A percentile compares a stretch with the other conserved stretches of the same genome.
Evolutionary conservation across 2,888 invertebrate species (phyloP).

Genomic region (Galeopsomyia nigrocyanea): DNA sequence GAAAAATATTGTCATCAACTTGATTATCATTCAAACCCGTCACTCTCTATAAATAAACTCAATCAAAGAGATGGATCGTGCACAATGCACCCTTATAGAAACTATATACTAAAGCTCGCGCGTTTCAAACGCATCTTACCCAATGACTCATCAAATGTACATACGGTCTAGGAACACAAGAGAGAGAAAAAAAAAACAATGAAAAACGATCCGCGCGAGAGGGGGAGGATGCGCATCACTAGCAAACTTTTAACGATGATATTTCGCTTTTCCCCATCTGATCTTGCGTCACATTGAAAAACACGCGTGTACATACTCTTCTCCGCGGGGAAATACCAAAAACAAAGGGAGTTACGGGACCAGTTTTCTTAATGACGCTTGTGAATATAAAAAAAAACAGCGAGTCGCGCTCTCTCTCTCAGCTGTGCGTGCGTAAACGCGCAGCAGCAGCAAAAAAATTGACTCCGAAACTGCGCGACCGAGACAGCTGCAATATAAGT

Average conservation of each 20-base stretch:
- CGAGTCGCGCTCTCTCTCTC: conserved; percentile 8
- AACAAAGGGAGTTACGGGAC: conserved; percentile 16
- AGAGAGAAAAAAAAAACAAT: conserved; percentile 28
- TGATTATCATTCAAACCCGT: background rate
- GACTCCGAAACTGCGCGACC: conserved; percentile 37
- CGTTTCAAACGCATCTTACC: background rate
- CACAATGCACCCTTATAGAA: conserved; percentile 2
- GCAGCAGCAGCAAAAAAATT: background rate
- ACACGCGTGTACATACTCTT: background rate
- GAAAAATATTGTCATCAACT: conserved; percentile 8
- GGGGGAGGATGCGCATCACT: conserved; percentile 23
- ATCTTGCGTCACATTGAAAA: conserved; percentile 29
- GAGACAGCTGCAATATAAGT: conserved; percentile 13
- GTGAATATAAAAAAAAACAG: conserved; percentile 1
- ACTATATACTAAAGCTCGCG: background rate
- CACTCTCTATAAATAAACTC: conserved; percentile 24
- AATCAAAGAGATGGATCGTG: conserved; percentile 14
- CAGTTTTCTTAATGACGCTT: background rate
- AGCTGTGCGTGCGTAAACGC: conserved; percentile 35
- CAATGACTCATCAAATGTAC: conserved; percentile 33
- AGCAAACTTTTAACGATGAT: background rate
- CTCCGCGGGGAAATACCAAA: conserved; percentile 11
- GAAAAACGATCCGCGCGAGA: conserved; percentile 16
- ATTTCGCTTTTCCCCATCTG: conserved; percentile 34
- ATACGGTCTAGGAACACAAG: too few species aligned